phyloP scores from a whole-genome alignment of 2,797 vertebrate species.

The Xenopus petersii region DNA sequence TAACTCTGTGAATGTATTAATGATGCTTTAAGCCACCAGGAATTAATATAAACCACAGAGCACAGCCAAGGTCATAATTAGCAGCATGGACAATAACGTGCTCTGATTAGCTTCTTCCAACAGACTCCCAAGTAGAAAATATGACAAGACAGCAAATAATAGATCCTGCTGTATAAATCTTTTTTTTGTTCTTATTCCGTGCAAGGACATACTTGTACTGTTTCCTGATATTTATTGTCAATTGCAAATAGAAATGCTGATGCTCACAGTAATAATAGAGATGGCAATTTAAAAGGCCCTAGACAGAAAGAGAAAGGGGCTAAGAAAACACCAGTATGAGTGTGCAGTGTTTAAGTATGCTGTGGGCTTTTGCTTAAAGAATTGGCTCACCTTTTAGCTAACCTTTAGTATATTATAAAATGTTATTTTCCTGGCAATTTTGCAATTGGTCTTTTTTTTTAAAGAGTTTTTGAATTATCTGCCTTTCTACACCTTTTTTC shows the following conservation, averaged over 20 bases:
- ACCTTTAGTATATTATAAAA: no score
- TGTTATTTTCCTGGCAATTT: no score
- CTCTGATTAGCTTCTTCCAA: conserved; percentile 24
- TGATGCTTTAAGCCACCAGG: background rate
- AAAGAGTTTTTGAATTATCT: no score
- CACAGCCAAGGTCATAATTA: conserved; percentile 25
- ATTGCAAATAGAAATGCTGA: conserved; percentile 19
- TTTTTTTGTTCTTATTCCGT: conserved; percentile 19
- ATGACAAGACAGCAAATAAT: conserved; percentile 15
- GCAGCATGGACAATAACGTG: conserved; percentile 25
- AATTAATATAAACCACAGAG: background rate
- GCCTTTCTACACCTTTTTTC: no score
- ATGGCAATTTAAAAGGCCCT: background rate
- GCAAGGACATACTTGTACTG: conserved; percentile 1
- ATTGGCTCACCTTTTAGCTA: no score
- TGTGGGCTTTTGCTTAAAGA: no score
- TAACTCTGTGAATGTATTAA: conserved; percentile 20
- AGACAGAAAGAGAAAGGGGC: background rate
- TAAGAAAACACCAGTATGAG: background rate
- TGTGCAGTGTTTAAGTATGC: no score
- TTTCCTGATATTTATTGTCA: conserved; percentile 25
- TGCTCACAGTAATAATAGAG: conserved; percentile 11
- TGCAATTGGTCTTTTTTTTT: no score
- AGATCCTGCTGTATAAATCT: conserved; percentile 28
- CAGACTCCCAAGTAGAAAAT: background rate